These are phyloP conservation scores for Lepetodrilus schrolli DNA, from an alignment of 2,888 invertebrate genomes.

Conservation along the genomic window DNA sequence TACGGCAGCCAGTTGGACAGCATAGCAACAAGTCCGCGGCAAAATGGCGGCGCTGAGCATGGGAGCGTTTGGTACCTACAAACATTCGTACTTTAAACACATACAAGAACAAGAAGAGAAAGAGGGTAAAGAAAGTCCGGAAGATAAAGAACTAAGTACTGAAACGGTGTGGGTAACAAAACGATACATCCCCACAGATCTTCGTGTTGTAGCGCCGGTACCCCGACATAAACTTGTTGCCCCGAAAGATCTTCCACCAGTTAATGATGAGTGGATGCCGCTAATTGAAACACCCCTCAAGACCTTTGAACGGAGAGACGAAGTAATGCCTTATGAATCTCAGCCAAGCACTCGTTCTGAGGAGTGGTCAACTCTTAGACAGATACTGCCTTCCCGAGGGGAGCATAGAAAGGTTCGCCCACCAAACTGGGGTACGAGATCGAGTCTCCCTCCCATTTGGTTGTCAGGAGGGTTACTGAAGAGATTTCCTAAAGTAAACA, in stretches of 20 bases:
- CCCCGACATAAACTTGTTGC: conserved; percentile 66
- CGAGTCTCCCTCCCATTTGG: conserved; percentile 47
- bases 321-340: conserved; percentile 48
- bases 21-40: conserved; percentile 30
- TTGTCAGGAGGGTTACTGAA: conserved; percentile 37
- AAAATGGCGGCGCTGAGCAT: conserved; percentile 65
- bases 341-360: conserved; percentile 62
- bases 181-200: conserved; percentile 68
- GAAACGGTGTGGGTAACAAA: conserved; percentile 71
- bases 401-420: conserved; percentile 46
- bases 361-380: conserved; percentile 70
- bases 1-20: background rate
- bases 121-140: conserved; percentile 42
- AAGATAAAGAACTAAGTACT: conserved; percentile 44
- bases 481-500: conserved; percentile 65
- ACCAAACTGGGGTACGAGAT: conserved; percentile 68
- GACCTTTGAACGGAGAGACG: conserved; percentile 51
- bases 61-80: conserved; percentile 63
- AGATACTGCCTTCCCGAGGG: conserved; percentile 69
- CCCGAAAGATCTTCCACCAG: conserved; percentile 50
- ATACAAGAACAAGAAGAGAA: conserved; percentile 52
- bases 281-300: conserved; percentile 53
- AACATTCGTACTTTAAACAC: conserved; percentile 59
- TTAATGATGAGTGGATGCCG: conserved; percentile 59
- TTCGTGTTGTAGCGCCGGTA: conserved; percentile 66